phyloP scores from a whole-genome alignment of 2,888 invertebrate species.

The Polia nebulosa region DNA sequence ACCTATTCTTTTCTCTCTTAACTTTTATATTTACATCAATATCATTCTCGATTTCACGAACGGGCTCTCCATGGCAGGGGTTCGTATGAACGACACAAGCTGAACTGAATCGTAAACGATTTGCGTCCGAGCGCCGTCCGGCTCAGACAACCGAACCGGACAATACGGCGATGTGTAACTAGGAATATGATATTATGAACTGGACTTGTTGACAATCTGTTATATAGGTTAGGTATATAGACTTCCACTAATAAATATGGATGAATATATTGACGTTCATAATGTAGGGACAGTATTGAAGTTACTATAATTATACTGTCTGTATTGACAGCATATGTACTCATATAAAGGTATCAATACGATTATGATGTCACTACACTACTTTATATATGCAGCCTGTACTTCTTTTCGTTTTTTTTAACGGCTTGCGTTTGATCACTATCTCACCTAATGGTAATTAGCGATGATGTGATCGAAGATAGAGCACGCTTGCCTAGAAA shows the following conservation, averaged over 20 bases:
- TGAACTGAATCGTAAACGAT: slow-evolving; percentile 43
- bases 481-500: too few species aligned
- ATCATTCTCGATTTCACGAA: background rate
- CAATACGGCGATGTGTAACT: slow-evolving; percentile 27
- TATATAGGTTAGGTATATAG: background rate
- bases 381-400: too few species aligned
- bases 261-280: too few species aligned
- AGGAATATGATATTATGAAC: slow-evolving; percentile 19
- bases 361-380: too few species aligned
- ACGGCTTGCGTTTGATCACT: too few species aligned
- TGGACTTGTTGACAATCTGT: slow-evolving; percentile 3
- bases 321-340: too few species aligned
- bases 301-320: background rate
- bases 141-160: slow-evolving; percentile 22
- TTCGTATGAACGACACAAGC: background rate
- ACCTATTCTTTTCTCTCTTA: background rate
- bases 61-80: background rate
- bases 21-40: background rate
- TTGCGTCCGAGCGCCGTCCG: slow-evolving; percentile 23
- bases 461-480: too few species aligned
- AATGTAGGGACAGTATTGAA: too few species aligned
- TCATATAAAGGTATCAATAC: too few species aligned
- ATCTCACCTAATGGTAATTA: too few species aligned
- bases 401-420: too few species aligned
- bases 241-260: background rate